phyloP scores from a whole-genome alignment of 1,140 invertebrate genomes.

The Nephila pilipes region DNA sequence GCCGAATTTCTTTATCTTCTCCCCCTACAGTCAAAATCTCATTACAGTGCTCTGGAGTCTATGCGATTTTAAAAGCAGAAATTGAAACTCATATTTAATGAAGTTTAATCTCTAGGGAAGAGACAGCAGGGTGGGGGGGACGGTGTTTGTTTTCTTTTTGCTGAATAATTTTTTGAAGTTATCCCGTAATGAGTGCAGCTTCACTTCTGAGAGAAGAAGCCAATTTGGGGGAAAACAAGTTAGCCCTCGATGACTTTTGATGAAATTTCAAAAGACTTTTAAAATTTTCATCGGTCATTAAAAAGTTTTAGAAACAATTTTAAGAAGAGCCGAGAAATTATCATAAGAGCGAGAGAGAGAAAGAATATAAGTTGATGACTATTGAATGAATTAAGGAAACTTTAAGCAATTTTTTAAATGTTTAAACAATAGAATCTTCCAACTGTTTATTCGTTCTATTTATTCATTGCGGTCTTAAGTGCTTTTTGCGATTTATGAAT shows the following conservation, averaged over 20 bases:
- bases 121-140: constrained; percentile 24
- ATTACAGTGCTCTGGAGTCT: constrained; percentile 60
- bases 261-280: constrained; percentile 32
- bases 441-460: not conserved
- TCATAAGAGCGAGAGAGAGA: too few species aligned
- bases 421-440: not conserved
- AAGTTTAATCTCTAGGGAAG: constrained; percentile 65
- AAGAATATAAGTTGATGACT: not conserved
- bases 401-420: constrained; percentile 25
- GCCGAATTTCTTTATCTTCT: constrained; percentile 48
- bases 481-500: not conserved
- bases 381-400: constrained; percentile 50
- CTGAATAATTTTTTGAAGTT: constrained; percentile 65
- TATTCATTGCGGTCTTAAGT: not conserved
- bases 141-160: constrained; percentile 9
- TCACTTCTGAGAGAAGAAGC: constrained; percentile 37
- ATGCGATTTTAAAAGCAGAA: constrained; percentile 73
- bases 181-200: constrained; percentile 41
- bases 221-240: constrained; percentile 61
- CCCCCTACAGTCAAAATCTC: constrained; percentile 71
- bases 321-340: constrained; percentile 44
- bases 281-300: constrained; percentile 74
- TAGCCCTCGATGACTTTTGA: constrained; percentile 19
- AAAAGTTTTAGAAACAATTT: constrained; percentile 72
- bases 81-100: constrained; percentile 76